A percentile compares a stretch with the other conserved stretches of the same genome.
Evolutionary conservation across 2,888 invertebrate genomes (phyloP).

Genomic region (Calephelis perditalis): DNA sequence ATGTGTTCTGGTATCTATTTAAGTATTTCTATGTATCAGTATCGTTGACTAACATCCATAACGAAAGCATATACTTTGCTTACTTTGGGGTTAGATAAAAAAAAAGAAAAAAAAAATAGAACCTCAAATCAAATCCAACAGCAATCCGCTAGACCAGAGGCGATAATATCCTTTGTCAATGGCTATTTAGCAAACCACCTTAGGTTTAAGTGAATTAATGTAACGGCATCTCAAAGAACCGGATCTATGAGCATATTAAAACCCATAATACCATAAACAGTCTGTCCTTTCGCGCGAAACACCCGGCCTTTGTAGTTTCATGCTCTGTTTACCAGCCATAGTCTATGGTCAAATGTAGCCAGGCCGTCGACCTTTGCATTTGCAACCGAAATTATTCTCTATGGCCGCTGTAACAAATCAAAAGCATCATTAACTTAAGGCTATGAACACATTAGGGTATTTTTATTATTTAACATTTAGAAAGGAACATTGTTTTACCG

Average conservation of each 20-base stretch:
- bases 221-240: background rate
- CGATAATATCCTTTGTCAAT: background rate
- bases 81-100: no score
- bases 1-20: no score
- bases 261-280: slow-evolving; percentile 10
- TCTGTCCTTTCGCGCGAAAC: slow-evolving; percentile 12
- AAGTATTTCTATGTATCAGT: no score
- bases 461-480: no score
- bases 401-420: slow-evolving; percentile 28
- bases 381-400: slow-evolving; percentile 37
- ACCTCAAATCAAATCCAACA: no score
- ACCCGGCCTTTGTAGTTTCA: slow-evolving; percentile 36
- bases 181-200: background rate
- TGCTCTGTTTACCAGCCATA: slow-evolving; percentile 41
- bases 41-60: no score
- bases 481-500: no score
- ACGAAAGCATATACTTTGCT: no score
- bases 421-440: no score
- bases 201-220: background rate
- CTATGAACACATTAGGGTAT: no score
- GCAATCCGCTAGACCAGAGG: no score
- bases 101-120: no score
- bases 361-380: slow-evolving; percentile 35
- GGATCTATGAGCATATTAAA: background rate
- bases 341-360: slow-evolving; percentile 38